phyloP scores from a whole-genome alignment of 2,888 invertebrate genomes.

The Taenaris catops region DNA sequence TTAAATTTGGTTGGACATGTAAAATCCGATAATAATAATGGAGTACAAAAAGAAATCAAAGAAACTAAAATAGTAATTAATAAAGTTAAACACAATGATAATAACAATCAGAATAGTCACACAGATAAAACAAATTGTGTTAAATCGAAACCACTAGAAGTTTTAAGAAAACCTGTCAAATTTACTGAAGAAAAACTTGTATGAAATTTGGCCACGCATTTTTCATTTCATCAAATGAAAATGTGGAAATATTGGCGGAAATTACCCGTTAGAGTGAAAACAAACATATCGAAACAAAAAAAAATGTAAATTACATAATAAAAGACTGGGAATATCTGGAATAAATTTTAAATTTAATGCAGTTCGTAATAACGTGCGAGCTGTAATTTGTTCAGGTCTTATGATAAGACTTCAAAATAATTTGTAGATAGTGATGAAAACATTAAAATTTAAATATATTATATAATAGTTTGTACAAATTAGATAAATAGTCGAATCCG shows the following conservation, averaged over 20 bases:
- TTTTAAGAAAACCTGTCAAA: conserved; percentile 53
- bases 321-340: conserved; percentile 47
- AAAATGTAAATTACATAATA: conserved; percentile 42
- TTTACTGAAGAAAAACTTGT: conserved; percentile 73
- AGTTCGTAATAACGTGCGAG: conserved; percentile 22
- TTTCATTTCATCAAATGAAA: conserved; percentile 32
- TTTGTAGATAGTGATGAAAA: conserved; percentile 28
- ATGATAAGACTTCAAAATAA: conserved; percentile 29
- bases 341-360: conserved; percentile 26
- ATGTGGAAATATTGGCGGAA: conserved; percentile 41
- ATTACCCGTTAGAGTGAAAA: conserved; percentile 36
- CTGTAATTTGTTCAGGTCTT: conserved; percentile 28
- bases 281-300: conserved; percentile 49
- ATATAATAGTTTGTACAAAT: conserved; percentile 25
- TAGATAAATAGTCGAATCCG: conserved; percentile 40
- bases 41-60: conserved; percentile 31
- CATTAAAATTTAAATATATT: conserved; percentile 10
- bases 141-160: conserved; percentile 35
- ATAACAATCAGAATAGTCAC: conserved; percentile 44
- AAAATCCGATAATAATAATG: conserved; percentile 55
- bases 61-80: conserved; percentile 29
- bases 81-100: conserved; percentile 45
- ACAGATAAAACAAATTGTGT: conserved; percentile 35
- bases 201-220: conserved; percentile 55
- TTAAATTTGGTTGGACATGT: conserved; percentile 39